Base-by-base conservation (phyloP, 1,140 invertebrate genomes). In the Cydia amplana region DNA sequence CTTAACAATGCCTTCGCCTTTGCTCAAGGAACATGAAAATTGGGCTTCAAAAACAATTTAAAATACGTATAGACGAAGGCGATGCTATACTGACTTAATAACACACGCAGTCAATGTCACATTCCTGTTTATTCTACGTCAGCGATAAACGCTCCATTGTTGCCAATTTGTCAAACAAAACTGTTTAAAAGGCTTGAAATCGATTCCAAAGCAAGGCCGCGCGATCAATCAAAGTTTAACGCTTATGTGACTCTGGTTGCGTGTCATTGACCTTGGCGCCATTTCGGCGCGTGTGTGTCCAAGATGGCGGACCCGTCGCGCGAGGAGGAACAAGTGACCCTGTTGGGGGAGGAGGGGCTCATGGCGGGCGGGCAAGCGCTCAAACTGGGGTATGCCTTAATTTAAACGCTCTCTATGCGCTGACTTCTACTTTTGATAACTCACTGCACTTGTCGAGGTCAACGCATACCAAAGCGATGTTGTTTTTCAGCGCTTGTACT, bases 331-430 rank as follows among this genome's bases (percentile, higher is more conserved):
- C 97, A 97, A 94, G 96, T 98, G 82, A 97, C 97, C 84, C 95
- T 99, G 84, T 95, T 99, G 85, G 97, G 98, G 88, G 98, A 99
- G 94, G 98, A 99, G 94, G 97, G 96, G 87, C 95, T 98, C 83
- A 95, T 97, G 91, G 96, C 97, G 89, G 97, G 97, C 93, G 97
- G 98, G 93, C 97, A 98, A 94, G 97, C 97, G 93, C 96, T 99
- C 92, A 98, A 98, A 94, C 94, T 99, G 91, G 94, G 94, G 93
- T 94, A 94, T 94, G 98, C 85, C 80, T 84, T 86, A 86, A 23
- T 87, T 86, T 84, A 78, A 82, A 74, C 78, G 85, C 86, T 87
- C 86, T 83, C 75, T 87, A 85, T 82, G 78, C 85, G 79, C 87
- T 88, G 85, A 91, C 85, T 85, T 82, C 81, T 80, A 18, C 55